Percentiles rank a stretch among this genome's conserved stretches.
Evolutionary conservation across 1,140 invertebrate genomes (phyloP).

Genomic region (Oryctes rhinoceros): DNA sequence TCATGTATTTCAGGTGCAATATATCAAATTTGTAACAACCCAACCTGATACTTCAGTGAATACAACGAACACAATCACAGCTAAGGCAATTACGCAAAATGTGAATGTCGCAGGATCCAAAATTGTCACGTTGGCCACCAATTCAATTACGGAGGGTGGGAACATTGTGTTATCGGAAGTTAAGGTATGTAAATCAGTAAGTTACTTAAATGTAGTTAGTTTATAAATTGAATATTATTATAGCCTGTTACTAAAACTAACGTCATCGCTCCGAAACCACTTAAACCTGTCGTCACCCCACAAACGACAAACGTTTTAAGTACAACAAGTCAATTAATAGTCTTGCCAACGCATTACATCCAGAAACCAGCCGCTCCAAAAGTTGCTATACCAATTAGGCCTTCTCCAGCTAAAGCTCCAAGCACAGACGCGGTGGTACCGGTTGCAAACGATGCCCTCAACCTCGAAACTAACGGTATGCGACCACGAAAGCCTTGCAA

Average conservation of each 20-base stretch:
- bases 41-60: conserved; percentile 60
- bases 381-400: conserved; percentile 48
- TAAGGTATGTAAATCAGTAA: conserved; percentile 45
- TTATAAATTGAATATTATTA: not conserved
- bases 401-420: not conserved
- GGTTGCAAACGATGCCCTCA: conserved; percentile 32
- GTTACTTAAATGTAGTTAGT: not conserved
- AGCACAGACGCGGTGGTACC: conserved; percentile 34
- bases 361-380: conserved; percentile 46
- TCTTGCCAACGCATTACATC: conserved; percentile 48
- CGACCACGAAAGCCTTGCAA: conserved; percentile 95
- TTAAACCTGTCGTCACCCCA: conserved; percentile 32
- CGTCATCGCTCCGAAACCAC: conserved; percentile 47
- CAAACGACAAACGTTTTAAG: conserved; percentile 17
- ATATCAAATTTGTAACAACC: conserved; percentile 74
- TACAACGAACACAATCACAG: conserved; percentile 60
- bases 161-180: conserved; percentile 51
- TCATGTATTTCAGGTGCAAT: conserved; percentile 68
- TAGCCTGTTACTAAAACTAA: conserved; percentile 15
- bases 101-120: conserved; percentile 21
- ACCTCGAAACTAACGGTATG: conserved; percentile 68
- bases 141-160: conserved; percentile 25
- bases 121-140: conserved; percentile 24
- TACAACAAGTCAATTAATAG: conserved; percentile 47
- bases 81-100: conserved; percentile 50